These are phyloP conservation scores for Carollia perspicillata DNA, from an alignment of 2,113 vertebrate species.

Conservation along the genomic window DNA sequence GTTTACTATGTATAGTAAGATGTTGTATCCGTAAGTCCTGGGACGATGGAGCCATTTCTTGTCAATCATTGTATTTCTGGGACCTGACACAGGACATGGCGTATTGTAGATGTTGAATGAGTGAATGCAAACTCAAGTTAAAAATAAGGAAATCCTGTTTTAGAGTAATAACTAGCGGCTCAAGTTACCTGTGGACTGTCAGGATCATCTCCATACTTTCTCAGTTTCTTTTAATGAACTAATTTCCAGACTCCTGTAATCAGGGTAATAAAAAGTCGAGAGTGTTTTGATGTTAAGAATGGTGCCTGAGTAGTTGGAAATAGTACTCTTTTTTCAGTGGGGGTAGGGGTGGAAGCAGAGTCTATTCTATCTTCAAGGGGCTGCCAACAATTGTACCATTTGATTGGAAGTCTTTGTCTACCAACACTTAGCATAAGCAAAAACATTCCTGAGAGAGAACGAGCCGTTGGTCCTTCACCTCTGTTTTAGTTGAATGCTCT, in stretches of 20 bases:
- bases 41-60: not conserved
- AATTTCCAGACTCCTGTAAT: not conserved
- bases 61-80: not conserved
- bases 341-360: not conserved
- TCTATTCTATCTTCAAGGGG: not conserved
- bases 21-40: not conserved
- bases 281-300: not conserved
- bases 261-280: not conserved
- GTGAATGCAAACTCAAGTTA: not conserved
- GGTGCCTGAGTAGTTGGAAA: not conserved
- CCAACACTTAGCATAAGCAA: no score
- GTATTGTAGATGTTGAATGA: not conserved
- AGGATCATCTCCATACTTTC: not conserved
- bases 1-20: not conserved
- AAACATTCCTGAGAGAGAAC: not conserved
- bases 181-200: not conserved
- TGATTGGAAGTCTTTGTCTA: not conserved
- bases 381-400: not conserved
- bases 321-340: not conserved
- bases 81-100: not conserved
- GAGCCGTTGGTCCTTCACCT: not conserved
- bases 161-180: not conserved
- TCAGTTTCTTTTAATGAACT: not conserved
- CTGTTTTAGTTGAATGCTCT: constrained; percentile 31
- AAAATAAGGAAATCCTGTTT: not conserved